Evolutionary conservation across 2,113 vertebrate genomes (phyloP).

Genomic region (Oxygymnocypris stewartii): DNA sequence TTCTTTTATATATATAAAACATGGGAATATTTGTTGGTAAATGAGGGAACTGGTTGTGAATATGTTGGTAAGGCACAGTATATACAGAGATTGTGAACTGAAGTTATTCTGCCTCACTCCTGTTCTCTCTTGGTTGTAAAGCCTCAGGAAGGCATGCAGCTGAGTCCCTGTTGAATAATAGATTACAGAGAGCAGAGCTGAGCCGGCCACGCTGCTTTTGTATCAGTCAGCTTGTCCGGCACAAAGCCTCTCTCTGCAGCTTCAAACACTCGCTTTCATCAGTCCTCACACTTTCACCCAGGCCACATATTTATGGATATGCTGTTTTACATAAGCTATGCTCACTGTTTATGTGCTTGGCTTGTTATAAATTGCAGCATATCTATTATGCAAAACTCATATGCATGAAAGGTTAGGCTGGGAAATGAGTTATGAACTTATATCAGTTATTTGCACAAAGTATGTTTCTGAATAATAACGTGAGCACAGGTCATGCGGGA

Average conservation of each 20-base stretch:
- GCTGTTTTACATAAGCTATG: not conserved
- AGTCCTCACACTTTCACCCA: conserved; percentile 18
- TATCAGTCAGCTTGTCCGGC: conserved; percentile 19
- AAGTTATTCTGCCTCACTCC: conserved; percentile 58
- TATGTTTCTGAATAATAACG: not conserved
- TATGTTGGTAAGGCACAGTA: conserved; percentile 32
- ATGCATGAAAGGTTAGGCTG: not conserved
- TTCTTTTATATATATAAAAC: not conserved
- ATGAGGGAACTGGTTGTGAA: not conserved
- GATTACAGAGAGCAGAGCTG: conserved; percentile 68
- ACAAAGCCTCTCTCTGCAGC: not conserved
- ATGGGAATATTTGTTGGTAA: not conserved
- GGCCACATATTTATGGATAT: conserved; percentile 23
- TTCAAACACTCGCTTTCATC: conserved; percentile 25
- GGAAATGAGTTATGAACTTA: not conserved
- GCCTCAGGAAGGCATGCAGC: conserved; percentile 64
- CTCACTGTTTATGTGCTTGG: not conserved
- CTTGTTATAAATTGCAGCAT: conserved; percentile 18
- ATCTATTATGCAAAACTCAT: conserved; percentile 18
- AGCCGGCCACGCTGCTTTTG: conserved; percentile 28
- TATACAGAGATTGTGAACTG: conserved; percentile 43
- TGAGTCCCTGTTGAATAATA: conserved; percentile 77
- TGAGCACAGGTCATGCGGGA: not conserved
- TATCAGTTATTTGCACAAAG: not conserved
- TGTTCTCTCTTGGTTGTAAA: conserved; percentile 62